A percentile compares a stretch with the other conserved stretches of the same genome.
Evolutionary conservation across 2,888 invertebrate genomes (phyloP).

Genomic region (Lepidochrysops patricia): DNA sequence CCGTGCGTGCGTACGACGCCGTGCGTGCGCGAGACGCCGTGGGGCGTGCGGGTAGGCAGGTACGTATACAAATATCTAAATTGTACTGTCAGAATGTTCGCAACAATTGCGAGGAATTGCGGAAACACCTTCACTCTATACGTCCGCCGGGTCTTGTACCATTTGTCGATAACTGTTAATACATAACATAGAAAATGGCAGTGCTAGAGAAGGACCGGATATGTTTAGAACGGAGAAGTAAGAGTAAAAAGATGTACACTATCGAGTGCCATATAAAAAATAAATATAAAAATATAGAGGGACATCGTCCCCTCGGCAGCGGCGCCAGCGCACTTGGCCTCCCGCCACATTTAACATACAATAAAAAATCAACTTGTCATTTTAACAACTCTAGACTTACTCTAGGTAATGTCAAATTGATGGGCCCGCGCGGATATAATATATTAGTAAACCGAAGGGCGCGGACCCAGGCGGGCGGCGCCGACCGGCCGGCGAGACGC

Average conservation of each 20-base stretch:
- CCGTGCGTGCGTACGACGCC: background rate
- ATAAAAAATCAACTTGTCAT: slow-evolving; percentile 58
- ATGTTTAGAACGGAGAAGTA: background rate
- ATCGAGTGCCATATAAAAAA: background rate
- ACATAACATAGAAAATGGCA: slow-evolving; percentile 11
- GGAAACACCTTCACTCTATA: background rate
- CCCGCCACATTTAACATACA: slow-evolving; percentile 13
- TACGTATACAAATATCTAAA: background rate
- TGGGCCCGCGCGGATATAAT: slow-evolving; percentile 27
- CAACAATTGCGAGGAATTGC: background rate
- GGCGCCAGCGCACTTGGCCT: too few species aligned
- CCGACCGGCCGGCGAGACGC: background rate
- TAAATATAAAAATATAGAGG: background rate
- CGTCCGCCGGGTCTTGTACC: background rate
- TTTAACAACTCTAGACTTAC: slow-evolving; percentile 61
- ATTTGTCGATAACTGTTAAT: slow-evolving; percentile 5
- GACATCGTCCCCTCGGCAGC: background rate
- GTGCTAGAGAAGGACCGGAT: background rate
- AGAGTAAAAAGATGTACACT: too few species aligned
- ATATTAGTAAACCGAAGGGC: slow-evolving; percentile 22
- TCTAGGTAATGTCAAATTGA: slow-evolving; percentile 73
- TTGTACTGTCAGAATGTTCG: slow-evolving; percentile 9
- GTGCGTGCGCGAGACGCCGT: too few species aligned
- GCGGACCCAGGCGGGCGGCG: slow-evolving; percentile 5
- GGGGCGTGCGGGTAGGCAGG: background rate